These are phyloP conservation scores for Onychorhynchus coronatus DNA, from an alignment of 2,113 vertebrate species.

Conservation along the genomic window DNA sequence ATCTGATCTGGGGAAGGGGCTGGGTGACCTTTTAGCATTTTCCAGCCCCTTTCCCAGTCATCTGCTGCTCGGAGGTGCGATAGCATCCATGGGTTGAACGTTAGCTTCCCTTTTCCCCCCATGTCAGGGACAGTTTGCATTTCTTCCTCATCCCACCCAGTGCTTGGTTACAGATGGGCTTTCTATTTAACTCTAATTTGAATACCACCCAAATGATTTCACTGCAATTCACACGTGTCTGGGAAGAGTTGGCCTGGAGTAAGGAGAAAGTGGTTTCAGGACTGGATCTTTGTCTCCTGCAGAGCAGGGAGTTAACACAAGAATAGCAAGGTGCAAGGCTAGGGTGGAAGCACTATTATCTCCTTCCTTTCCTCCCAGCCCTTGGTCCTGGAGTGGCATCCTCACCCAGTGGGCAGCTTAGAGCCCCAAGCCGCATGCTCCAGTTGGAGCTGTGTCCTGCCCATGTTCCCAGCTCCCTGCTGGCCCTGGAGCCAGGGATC, in stretches of 20 bases:
- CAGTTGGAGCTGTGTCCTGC: rapidly evolving
- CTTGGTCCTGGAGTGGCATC: rapidly evolving
- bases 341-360: background rate
- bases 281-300: background rate
- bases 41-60: background rate
- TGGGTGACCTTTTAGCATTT: background rate
- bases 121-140: background rate
- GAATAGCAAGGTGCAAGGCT: background rate
- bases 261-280: background rate
- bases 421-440: rapidly evolving
- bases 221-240: background rate
- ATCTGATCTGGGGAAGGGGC: background rate
- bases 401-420: rapidly evolving
- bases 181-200: conserved; percentile 11
- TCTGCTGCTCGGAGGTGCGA: background rate
- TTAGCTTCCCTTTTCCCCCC: background rate
- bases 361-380: background rate
- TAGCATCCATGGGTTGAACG: background rate
- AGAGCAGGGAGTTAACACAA: background rate
- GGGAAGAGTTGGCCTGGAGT: background rate
- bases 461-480: background rate
- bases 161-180: background rate
- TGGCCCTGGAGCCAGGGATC: background rate
- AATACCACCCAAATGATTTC: background rate
- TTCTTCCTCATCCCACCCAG: background rate